These are phyloP conservation scores for Drosophila busckii DNA, from an alignment of 1,140 invertebrate genomes.

Conservation along the genomic window DNA sequence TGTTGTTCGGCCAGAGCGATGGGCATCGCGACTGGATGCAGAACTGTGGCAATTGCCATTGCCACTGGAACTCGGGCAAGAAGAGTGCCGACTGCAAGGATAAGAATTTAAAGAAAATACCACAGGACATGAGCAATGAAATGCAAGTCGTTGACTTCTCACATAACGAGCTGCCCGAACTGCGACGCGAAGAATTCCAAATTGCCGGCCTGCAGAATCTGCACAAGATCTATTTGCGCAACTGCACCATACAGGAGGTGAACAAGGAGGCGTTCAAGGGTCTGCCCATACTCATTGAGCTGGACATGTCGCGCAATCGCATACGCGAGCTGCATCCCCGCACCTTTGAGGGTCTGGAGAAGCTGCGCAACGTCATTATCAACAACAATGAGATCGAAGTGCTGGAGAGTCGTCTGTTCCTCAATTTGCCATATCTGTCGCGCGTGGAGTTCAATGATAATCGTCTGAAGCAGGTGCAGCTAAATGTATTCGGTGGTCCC, in stretches of 20 bases:
- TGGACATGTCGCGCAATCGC: constrained; percentile 89
- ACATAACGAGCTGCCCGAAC: constrained; percentile 84
- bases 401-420: constrained; percentile 87
- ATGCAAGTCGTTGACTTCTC: constrained; percentile 88
- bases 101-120: constrained; percentile 84
- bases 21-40: constrained; percentile 81
- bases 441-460: constrained; percentile 89
- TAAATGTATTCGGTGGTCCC: constrained; percentile 85
- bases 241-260: constrained; percentile 86
- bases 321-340: constrained; percentile 85
- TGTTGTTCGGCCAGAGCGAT: neutral
- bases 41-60: constrained; percentile 84
- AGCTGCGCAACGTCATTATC: constrained; percentile 85
- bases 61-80: constrained; percentile 89
- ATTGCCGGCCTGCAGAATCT: constrained; percentile 86
- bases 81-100: constrained; percentile 89
- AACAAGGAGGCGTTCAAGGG: constrained; percentile 86
- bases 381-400: constrained; percentile 86
- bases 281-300: constrained; percentile 88
- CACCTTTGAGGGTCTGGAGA: constrained; percentile 85
- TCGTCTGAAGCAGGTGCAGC: constrained; percentile 83
- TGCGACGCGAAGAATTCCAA: constrained; percentile 85
- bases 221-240: constrained; percentile 87
- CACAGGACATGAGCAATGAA: constrained; percentile 84
- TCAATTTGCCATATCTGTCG: constrained; percentile 86